These are phyloP conservation scores for Spilarctia lutea DNA, from an alignment of 2,888 invertebrate genomes.

Conservation along the genomic window DNA sequence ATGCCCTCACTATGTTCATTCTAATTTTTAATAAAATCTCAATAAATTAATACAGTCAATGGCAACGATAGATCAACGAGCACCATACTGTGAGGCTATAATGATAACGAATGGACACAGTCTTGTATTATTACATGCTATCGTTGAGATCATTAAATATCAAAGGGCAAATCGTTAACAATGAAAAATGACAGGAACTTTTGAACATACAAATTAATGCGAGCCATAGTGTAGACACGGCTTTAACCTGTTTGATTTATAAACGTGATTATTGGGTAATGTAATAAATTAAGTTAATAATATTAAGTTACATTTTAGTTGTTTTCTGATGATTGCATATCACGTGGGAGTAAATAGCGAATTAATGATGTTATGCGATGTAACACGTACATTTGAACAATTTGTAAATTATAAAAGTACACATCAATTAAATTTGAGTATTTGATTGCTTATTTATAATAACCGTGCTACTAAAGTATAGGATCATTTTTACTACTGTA, in stretches of 20 bases:
- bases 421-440: neutral
- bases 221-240: conserved; percentile 43
- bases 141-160: conserved; percentile 70
- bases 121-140: conserved; percentile 64
- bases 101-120: conserved; percentile 67
- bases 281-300: conserved; percentile 19
- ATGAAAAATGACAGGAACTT: conserved; percentile 62
- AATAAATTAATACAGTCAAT: conserved; percentile 60
- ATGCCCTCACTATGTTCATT: conserved; percentile 35
- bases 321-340: neutral
- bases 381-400: no score
- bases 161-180: conserved; percentile 61
- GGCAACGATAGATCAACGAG: conserved; percentile 69
- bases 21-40: conserved; percentile 44
- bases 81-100: conserved; percentile 67
- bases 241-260: conserved; percentile 38
- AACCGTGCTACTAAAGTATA: no score
- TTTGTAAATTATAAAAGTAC: neutral
- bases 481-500: no score
- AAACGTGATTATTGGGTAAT: conserved; percentile 24
- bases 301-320: conserved; percentile 2
- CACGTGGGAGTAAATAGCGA: neutral
- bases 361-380: neutral
- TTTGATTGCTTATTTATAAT: neutral
- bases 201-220: conserved; percentile 58